A percentile compares a stretch with the other conserved stretches of the same genome.
phyloP scores from a whole-genome alignment of 35 echinoderm and acorn worm species.

The Heliocidaris erythrogramma region DNA sequence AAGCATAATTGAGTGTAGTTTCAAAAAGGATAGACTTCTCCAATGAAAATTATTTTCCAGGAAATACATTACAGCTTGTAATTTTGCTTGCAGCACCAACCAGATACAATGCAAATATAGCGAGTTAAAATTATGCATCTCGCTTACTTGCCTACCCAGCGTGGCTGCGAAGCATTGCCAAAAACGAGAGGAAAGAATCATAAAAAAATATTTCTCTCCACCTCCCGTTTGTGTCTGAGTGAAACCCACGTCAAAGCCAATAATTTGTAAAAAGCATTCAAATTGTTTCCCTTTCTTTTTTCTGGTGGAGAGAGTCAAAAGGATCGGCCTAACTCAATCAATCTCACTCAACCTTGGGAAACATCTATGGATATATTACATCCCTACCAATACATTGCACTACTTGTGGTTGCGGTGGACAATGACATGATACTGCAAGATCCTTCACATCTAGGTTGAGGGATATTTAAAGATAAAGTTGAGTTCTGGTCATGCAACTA shows the following conservation, averaged over 20 bases:
- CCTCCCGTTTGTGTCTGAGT: not conserved
- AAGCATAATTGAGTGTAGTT: not conserved
- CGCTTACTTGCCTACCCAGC: not conserved
- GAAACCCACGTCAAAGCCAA: not conserved
- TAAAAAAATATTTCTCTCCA: not conserved
- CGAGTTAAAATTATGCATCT: not conserved
- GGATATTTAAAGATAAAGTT: not conserved
- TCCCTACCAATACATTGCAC: not conserved
- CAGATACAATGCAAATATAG: not conserved
- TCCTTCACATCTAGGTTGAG: not conserved
- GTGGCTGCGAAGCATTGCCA: not conserved
- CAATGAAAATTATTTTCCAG: not conserved
- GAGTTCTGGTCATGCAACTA: too few species aligned
- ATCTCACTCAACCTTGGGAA: not conserved
- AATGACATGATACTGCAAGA: not conserved
- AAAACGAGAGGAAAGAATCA: not conserved
- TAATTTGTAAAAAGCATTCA: constrained; percentile 13
- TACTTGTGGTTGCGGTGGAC: not conserved
- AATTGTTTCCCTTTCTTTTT: not conserved
- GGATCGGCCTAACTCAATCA: not conserved
- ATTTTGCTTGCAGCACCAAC: not conserved
- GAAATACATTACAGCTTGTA: not conserved
- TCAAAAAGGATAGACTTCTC: not conserved
- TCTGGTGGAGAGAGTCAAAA: not conserved
- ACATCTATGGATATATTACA: not conserved